These are phyloP conservation scores for Meandrina meandrites DNA, from an alignment of 92 coral and sea anemone genomes.

Conservation along the genomic window DNA sequence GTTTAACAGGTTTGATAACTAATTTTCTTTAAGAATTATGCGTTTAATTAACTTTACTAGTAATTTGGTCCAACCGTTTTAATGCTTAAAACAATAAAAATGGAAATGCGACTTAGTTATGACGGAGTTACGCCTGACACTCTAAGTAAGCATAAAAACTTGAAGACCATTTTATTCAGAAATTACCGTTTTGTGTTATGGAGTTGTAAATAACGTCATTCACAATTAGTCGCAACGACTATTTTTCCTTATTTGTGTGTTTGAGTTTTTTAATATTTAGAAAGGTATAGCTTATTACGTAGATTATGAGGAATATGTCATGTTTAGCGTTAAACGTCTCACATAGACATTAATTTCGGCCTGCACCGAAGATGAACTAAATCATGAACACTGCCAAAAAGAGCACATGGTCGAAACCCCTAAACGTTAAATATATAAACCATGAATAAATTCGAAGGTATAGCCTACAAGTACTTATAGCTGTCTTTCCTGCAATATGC, in stretches of 20 bases:
- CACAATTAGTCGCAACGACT: not conserved
- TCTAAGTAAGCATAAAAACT: not conserved
- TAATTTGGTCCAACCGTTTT: not conserved
- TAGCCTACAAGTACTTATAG: not conserved
- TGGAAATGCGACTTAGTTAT: not conserved
- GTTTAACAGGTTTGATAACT: constrained; percentile 11
- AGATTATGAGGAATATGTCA: not conserved
- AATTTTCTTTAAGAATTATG: not conserved
- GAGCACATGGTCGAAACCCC: not conserved
- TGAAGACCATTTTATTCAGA: not conserved
- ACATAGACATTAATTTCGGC: not conserved
- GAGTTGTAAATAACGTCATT: not conserved
- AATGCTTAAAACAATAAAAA: not conserved
- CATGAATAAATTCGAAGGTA: not conserved
- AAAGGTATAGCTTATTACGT: not conserved
- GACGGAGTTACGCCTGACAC: not conserved
- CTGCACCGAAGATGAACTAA: not conserved
- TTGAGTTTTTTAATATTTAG: not conserved
- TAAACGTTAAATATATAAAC: not conserved
- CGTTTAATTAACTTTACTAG: not conserved
- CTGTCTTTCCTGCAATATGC: not conserved
- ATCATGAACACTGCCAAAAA: not conserved
- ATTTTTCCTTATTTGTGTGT: not conserved
- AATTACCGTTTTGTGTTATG: not conserved
- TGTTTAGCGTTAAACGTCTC: not conserved